A percentile compares a stretch with the other conserved stretches of the same genome.
Evolutionary conservation across 2,113 vertebrate genomes (phyloP).

Genomic region (Pseudopipra pipra): DNA sequence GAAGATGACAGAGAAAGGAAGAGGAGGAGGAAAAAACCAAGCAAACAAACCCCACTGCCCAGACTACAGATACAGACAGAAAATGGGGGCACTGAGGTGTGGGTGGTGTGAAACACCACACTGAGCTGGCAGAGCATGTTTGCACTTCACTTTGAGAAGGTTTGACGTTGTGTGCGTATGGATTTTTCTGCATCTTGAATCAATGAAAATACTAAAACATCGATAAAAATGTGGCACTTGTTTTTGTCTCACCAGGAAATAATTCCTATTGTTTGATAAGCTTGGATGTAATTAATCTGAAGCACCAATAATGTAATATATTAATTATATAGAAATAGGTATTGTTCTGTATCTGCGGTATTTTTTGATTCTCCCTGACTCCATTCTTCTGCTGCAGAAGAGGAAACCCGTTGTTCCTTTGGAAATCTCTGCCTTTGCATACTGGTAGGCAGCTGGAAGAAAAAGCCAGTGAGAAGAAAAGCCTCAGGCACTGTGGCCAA

Average conservation of each 20-base stretch:
- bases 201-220: not conserved
- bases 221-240: not conserved
- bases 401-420: not conserved
- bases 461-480: constrained; percentile 23
- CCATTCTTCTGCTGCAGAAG: not conserved
- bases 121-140: not conserved
- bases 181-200: constrained; percentile 13
- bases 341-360: not conserved
- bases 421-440: not conserved
- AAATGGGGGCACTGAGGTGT: not conserved
- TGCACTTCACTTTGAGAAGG: not conserved
- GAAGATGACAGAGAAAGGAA: not conserved
- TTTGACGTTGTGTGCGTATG: not conserved
- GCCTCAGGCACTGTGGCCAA: not conserved
- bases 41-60: not conserved
- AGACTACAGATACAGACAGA: not conserved
- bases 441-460: not conserved
- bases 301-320: not conserved
- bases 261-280: not conserved
- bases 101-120: not conserved
- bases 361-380: not conserved
- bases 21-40: not conserved
- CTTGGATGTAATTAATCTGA: not conserved
- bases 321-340: not conserved
- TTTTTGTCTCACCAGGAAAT: not conserved